Percentiles rank a stretch among this genome's conserved stretches.
Evolutionary conservation across 2,888 invertebrate genomes (phyloP).

Genomic region (Opisthograptis luteolata): DNA sequence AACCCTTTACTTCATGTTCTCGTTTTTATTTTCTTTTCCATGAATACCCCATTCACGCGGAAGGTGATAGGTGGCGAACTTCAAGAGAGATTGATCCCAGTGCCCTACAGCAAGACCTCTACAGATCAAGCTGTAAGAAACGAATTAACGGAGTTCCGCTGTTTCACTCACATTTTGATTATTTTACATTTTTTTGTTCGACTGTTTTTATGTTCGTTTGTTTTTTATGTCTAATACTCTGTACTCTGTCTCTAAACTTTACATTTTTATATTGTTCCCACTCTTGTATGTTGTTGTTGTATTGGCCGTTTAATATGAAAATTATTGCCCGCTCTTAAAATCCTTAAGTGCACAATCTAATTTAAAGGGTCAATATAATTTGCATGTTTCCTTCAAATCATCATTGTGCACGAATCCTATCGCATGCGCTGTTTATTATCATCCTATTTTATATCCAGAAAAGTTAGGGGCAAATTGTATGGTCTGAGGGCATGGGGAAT

Average conservation of each 20-base stretch:
- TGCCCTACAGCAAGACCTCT: constrained; percentile 99
- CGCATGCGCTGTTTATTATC: constrained; percentile 64
- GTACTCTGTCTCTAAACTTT: constrained; percentile 73
- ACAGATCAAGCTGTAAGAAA: constrained; percentile 99
- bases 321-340: no score
- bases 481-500: constrained; percentile 16
- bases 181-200: constrained; percentile 62
- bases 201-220: constrained; percentile 45
- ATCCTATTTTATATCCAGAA: constrained; percentile 26
- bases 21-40: constrained; percentile 88
- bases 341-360: constrained; percentile 36
- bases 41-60: constrained; percentile 94
- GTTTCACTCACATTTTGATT: constrained; percentile 71
- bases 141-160: constrained; percentile 49
- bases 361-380: constrained; percentile 58
- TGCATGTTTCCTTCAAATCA: constrained; percentile 56
- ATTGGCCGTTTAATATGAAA: constrained; percentile 62
- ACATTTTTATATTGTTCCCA: constrained; percentile 63
- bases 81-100: constrained; percentile 99
- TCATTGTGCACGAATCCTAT: constrained; percentile 58
- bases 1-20: constrained; percentile 80
- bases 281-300: constrained; percentile 59
- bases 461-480: constrained; percentile 20
- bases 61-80: constrained; percentile 99
- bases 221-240: constrained; percentile 69